Evolutionary conservation across 2,888 invertebrate genomes (phyloP).

Genomic region (Ypsolopha scabrella): DNA sequence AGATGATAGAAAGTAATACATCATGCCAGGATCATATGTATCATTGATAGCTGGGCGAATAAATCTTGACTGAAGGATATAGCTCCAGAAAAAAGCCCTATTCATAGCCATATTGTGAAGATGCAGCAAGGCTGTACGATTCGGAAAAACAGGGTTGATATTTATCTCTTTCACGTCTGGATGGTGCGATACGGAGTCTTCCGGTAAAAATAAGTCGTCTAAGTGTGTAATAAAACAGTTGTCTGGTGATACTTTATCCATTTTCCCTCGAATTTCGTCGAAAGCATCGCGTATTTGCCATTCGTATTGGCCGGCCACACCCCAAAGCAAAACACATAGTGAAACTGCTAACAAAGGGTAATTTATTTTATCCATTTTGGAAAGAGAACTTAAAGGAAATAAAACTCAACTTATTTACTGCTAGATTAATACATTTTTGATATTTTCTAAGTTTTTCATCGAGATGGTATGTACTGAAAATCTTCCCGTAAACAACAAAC

Average conservation of each 20-base stretch:
- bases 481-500: too few species aligned
- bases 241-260: slow-evolving; percentile 85
- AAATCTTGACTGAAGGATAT: slow-evolving; percentile 90
- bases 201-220: slow-evolving; percentile 85
- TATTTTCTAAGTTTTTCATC: slow-evolving; percentile 14
- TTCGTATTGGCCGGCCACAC: slow-evolving; percentile 87
- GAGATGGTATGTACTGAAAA: too few species aligned
- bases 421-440: slow-evolving; percentile 7
- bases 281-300: slow-evolving; percentile 94
- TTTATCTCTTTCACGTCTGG: slow-evolving; percentile 95
- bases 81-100: slow-evolving; percentile 96
- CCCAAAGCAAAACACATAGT: slow-evolving; percentile 59
- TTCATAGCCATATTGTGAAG: slow-evolving; percentile 97
- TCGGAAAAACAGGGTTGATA: slow-evolving; percentile 94
- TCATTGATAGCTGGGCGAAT: slow-evolving; percentile 92
- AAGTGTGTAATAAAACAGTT: slow-evolving; percentile 92
- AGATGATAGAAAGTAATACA: slow-evolving; percentile 96
- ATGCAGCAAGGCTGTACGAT: slow-evolving; percentile 92
- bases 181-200: slow-evolving; percentile 88
- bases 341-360: slow-evolving; percentile 39
- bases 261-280: slow-evolving; percentile 86
- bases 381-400: slow-evolving; percentile 9
- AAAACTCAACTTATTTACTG: slow-evolving; percentile 6
- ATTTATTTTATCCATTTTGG: slow-evolving; percentile 46
- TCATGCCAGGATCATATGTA: slow-evolving; percentile 96